Base-by-base conservation (phyloP, 2,797 vertebrate species). In the Ispidina picta region DNA sequence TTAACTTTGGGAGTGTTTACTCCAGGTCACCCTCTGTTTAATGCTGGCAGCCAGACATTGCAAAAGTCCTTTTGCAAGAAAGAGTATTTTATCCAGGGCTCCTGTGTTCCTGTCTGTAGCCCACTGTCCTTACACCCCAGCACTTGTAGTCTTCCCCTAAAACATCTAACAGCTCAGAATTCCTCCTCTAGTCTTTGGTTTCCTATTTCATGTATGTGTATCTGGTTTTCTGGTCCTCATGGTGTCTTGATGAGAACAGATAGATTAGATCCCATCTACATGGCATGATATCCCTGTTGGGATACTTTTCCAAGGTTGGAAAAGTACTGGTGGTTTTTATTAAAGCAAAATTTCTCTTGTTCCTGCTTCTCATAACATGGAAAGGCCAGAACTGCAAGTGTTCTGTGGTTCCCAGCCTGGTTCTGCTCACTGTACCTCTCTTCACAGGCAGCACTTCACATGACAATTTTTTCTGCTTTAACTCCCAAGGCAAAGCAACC, bases 1-100 rank as follows among this genome's bases (percentile, higher is more conserved):
- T 91, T 93, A 71, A 29, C 68, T 86, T 74, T 12, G 79, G 75
- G 79, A 71, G 25, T 48, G 63, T 62, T 89, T 91, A 86, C 29
- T 35, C 26, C 58, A 76, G 51, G 58, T 86, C 84, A 77, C 71
- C 31, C 78, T 56, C 3, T 88, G 62, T 92, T 91, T 90, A 79
- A 43, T 56, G 41, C 56, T 81, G 51, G 21, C 73, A 75, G 59
- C 73, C 81, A 88, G 81, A 58, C 10, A 35, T 55, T 86, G 62
- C 2, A 0, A 71, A 84, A 83, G 65, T 64, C 58, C 12, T 72
- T 90, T 55, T 71, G 74, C 33, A 70, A 71, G 29, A 39, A 94
- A 86, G 52, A 46, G 7, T 73, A 11, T 73, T 48, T 73, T 81
- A 33, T 70, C 83, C 1, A 0, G 55, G 35, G 49, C 33, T 77